Evolutionary conservation across 2,113 vertebrate species (phyloP).

Genomic region (Pitta sordida): DNA sequence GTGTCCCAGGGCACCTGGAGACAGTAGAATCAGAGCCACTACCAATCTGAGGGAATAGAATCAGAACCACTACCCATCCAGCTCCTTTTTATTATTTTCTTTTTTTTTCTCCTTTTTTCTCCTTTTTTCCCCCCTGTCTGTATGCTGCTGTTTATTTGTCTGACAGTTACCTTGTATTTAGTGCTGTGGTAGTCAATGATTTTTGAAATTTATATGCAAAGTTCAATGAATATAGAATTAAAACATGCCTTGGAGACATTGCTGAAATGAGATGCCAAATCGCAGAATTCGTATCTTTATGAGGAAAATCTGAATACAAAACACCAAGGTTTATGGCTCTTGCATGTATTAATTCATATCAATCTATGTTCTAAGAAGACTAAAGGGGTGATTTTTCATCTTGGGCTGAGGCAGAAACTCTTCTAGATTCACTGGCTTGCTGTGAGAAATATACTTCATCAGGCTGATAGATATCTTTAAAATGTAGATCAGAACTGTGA

Average conservation of each 20-base stretch:
- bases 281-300: slow-evolving; percentile 35
- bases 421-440: slow-evolving; percentile 60
- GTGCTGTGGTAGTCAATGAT: neutral
- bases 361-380: slow-evolving; percentile 29
- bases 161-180: neutral
- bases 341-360: slow-evolving; percentile 59
- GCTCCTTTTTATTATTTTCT: no score
- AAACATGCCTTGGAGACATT: slow-evolving; percentile 22
- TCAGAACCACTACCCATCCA: neutral
- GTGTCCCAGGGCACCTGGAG: neutral
- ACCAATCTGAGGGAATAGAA: no score
- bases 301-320: slow-evolving; percentile 40
- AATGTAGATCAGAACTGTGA: slow-evolving; percentile 66
- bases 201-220: slow-evolving; percentile 45
- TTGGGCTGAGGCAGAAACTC: slow-evolving; percentile 42
- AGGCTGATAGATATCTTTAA: slow-evolving; percentile 68
- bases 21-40: neutral
- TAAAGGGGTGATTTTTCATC: slow-evolving; percentile 56
- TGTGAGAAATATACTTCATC: slow-evolving; percentile 17
- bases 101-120: no score
- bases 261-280: slow-evolving; percentile 7
- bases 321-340: slow-evolving; percentile 26
- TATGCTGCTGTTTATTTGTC: neutral
- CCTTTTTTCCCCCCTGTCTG: neutral
- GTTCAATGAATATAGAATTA: slow-evolving; percentile 22